Base-by-base conservation (phyloP, 1,140 invertebrate genomes). In the Thalassaphorura encarpata region DNA sequence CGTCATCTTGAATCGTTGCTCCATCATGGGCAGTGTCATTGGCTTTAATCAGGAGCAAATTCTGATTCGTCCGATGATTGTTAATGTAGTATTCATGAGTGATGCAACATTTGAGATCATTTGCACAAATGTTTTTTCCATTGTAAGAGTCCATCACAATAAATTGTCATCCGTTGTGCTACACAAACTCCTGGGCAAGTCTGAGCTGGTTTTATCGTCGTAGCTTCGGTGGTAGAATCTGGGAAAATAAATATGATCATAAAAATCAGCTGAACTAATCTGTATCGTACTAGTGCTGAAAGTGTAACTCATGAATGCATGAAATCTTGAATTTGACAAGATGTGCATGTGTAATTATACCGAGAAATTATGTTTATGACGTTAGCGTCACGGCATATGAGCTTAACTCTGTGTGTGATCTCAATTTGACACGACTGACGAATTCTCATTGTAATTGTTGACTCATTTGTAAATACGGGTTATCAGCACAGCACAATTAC, bases 71-170 rank as follows among this genome's bases (percentile, higher is more conserved):
- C n/a, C n/a, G n/a, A n/a, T n/a, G n/a, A n/a, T n/a, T n/a, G n/a
- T n/a, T n/a, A n/a, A n/a, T n/a, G n/a, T 46, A 48, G 6, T 40
- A 27, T 4, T 56, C 52, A 15, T 31, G 50, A 2, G 1, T 87
- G 82, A 68, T 85, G 88, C 71, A 86, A 88, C 52, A 78, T 76
- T 47, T 81, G 75, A 11, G 81, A 82, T 18, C 79, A 67, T 63
- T 83, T 81, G 68, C 87, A 89, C 0, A 89, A 72, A 4, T 74
- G 76, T 16, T 75, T 1, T 81, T 77, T 27, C 63, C 67, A 40
- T 82, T 81, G 5, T 47, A 91, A 68, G 52, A 89, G 84, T 0
- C 85, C 86, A 64, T 90, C 85, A 67, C 88, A 92, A 68, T 90
- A 91, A 64, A 83, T 79, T 0, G 85, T 81, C 48, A 90, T 83